These are phyloP conservation scores for Euwallacea similis DNA, from an alignment of 1,140 invertebrate species.

Conservation along the genomic window DNA sequence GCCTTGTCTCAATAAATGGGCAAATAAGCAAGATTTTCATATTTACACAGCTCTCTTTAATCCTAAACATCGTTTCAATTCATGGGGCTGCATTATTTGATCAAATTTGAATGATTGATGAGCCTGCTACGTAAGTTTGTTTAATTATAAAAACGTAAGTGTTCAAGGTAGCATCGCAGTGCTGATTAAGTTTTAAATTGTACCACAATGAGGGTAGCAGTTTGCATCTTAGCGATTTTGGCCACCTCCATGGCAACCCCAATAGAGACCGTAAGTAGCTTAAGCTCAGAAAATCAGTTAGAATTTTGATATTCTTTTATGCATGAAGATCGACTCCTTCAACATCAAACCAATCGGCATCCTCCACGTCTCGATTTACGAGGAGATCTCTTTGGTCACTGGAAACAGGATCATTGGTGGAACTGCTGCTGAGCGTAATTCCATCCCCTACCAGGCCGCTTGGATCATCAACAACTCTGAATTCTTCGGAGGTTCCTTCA, in stretches of 20 bases:
- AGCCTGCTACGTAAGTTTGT: too few species aligned
- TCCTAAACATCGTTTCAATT: too few species aligned
- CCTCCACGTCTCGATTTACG: not conserved
- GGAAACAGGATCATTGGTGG: constrained; percentile 27
- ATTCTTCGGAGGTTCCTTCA: constrained; percentile 28
- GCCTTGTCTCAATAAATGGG: too few species aligned
- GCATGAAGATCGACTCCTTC: constrained; percentile 8
- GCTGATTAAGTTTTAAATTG: not conserved
- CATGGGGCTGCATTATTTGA: too few species aligned
- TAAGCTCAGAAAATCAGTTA: not conserved
- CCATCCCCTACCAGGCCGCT: constrained; percentile 22
- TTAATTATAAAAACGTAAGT: too few species aligned
- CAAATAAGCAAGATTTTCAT: too few species aligned
- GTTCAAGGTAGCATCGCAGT: too few species aligned
- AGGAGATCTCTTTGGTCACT: not conserved
- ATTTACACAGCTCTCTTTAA: too few species aligned
- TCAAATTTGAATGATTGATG: too few species aligned
- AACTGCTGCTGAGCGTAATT: constrained; percentile 9
- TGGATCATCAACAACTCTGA: constrained; percentile 18
- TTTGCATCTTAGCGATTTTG: not conserved
- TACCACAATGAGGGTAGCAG: constrained; percentile 8
- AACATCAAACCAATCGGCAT: constrained; percentile 19
- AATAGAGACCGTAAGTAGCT: constrained; percentile 3
- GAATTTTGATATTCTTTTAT: not conserved
- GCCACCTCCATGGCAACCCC: not conserved